Evolutionary conservation across 2,113 vertebrate species (phyloP), one percentile per base, ranked within the genome.

Genomic region (Diphyllodes magnificus): DNA sequence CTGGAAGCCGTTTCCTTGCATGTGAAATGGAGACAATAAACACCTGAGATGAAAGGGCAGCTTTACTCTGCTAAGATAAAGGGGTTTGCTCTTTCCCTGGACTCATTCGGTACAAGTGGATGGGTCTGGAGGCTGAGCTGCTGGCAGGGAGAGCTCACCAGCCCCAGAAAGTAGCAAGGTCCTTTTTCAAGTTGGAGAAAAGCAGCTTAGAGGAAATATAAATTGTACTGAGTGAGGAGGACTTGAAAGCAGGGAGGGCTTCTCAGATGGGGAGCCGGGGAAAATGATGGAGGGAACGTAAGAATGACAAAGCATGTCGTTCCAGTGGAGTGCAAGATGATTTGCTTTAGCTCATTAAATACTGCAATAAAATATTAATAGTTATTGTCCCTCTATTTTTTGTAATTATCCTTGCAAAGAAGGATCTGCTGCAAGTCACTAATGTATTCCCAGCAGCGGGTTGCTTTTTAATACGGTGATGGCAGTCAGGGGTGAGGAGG

Each of bases 341-440:
- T 97, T 96, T 97, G 97, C 97, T 97, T 97, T 97, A 97, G 97
- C 97, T 97, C 97, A 97, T 98, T 98, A 98, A 97, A 97, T 96
- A 95, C 96, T 86, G 97, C 97, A 96, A 97, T 98, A 98, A 98
- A 98, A 98, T 98, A 97, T 98, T 98, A 97, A 97, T 97, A 97
- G 97, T 98, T 97, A 98, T 98, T 98, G 97, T 98, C 97, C 96
- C 97, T 97, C 97, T 97, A 97, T 97, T 98, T 97, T 98, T 97
- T 97, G 97, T 97, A 97, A 97, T 98, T 98, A 98, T 98, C 96
- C 93, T 97, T 95, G 94, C 95, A 95, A 96, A 98, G 96, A 97
- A 96, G 93, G 95, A 97, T 96, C 96, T 97, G 95, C 95, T 96
- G 96, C 96, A 84, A 97, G 96, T 97, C 96, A 96, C 95, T 97